Evolutionary conservation across 2,888 invertebrate species (phyloP), one percentile per base, ranked within the genome.

Genomic region (Anticlea derivata): DNA sequence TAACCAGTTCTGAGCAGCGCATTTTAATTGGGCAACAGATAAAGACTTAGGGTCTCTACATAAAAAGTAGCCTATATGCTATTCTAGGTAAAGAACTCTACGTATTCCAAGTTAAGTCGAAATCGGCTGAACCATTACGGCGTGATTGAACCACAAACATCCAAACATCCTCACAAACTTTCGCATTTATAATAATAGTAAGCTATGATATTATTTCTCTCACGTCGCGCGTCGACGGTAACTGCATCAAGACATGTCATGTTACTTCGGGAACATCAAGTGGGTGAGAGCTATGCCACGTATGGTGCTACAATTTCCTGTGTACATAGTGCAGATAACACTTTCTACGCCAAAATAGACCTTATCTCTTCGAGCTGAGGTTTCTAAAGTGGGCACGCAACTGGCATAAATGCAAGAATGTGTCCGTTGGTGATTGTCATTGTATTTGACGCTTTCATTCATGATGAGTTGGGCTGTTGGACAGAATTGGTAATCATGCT

Each of bases 361-460:
- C 7, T 17, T 54, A 41, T 6, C 5, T 0, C 7, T 7, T 12
- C 8, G 2, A 0, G 0, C 6, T 51, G 33, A 26, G 38, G 54
- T 41, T 24, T 29, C 44, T 51, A 8, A 8, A 7, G 12, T 38
- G 44, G 4, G 26, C 6, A 12, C 40, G 33, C 3, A 33, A 34
- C 54, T 57, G 59, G 55, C 57, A 31, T 11, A 47, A 34, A 49
- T 2, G 37, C 48, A 47, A 53, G 55, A 55, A 59, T 61, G 49
- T 55, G 57, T 61, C 57, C 39, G 20, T 17, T 24, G 31, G 12
- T 40, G 57, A 47, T 50, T 35, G 58, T 55, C 55, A 44, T 38
- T 50, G 55, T 44, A 55, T 55, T 45, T 55, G 59, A 55, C 59
- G 53, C 52, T 41, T 61, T 57, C 61, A 61, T 61, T 61, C 61